Base-by-base conservation (phyloP, 2,797 vertebrate genomes). In the Halcyon smyrnensis region DNA sequence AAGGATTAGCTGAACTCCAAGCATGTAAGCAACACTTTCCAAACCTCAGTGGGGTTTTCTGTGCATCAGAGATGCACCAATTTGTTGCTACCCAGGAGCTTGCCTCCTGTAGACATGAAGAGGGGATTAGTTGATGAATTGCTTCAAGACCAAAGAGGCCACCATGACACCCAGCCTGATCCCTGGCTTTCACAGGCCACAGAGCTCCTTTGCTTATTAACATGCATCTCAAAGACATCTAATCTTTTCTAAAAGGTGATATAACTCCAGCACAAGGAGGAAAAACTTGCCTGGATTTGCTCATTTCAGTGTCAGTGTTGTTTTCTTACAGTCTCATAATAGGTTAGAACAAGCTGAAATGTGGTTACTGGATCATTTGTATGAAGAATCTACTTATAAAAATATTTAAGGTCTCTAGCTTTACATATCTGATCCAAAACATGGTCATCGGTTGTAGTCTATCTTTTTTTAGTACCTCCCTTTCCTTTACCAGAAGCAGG, bases 151-250 rank as follows among this genome's bases (percentile, higher is more conserved):
- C 51, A 37, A 6, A 68, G 59, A 50, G 19, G 51, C 25, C 39
- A 28, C 30, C 0, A 0, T 41, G 75, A n/a, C 0, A 0, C 51
- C 25, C 73, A 83, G 30, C 43, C 53, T 27, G 32, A 53, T 81
- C 25, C 19, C 53, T 2, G 10, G 12, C 73, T 68, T 81, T 45
- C 13, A 4, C 25, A 64, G n/a, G n/a, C 43, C 43, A 10, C n/a
- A 60, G 50, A 50, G 19, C 19, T 13, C 24, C n/a, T 77, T 45
- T 9, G 10, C 53, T 57, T 85, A 16, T 71, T 75, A 11, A 81
- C 90, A 57, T 25, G 12, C 3, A 0, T 81, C 45, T 39, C 50
- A 62, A 32, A 43, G 13, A 34, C 45, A 50, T 0, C 18, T 45
- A 0, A 17, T 53, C 4, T 78, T 86, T 51, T 62, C 63, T 69